phyloP scores from a whole-genome alignment of 2,113 vertebrate species.

The Melanocharis versteri region DNA sequence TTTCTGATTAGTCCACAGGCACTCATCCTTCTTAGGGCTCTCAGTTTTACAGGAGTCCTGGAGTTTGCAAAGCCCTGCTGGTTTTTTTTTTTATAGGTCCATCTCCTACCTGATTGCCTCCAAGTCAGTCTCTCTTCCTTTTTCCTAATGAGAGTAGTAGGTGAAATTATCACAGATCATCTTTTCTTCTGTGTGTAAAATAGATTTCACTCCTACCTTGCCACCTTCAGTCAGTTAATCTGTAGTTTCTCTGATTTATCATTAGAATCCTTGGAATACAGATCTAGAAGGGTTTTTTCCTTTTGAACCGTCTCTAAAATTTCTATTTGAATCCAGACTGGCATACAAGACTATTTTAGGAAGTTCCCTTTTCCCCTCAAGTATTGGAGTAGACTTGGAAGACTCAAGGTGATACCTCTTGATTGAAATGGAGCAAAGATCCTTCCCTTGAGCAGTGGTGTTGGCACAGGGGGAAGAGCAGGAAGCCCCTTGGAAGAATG shows the following conservation, averaged over 20 bases:
- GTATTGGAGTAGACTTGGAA: neutral
- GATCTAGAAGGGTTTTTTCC: neutral
- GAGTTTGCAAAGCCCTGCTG: neutral
- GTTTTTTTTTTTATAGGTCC: neutral
- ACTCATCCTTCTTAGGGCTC: neutral
- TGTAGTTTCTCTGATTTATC: neutral
- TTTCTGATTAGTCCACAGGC: neutral
- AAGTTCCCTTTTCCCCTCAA: neutral
- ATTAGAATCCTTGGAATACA: neutral
- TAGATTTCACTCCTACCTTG: neutral
- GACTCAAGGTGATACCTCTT: neutral
- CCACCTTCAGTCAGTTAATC: neutral
- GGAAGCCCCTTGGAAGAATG: neutral
- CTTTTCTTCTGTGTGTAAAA: neutral
- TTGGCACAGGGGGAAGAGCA: neutral
- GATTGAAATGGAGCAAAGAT: neutral
- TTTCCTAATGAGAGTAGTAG: neutral
- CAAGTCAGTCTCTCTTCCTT: neutral
- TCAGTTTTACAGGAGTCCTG: neutral
- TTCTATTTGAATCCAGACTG: neutral
- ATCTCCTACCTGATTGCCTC: neutral
- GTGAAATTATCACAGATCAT: neutral
- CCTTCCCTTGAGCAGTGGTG: neutral
- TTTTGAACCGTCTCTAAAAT: neutral
- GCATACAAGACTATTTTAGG: neutral